Conservation (phyloP, 2,797 vertebrate genomes). For the Coregonus suidteri region DNA sequence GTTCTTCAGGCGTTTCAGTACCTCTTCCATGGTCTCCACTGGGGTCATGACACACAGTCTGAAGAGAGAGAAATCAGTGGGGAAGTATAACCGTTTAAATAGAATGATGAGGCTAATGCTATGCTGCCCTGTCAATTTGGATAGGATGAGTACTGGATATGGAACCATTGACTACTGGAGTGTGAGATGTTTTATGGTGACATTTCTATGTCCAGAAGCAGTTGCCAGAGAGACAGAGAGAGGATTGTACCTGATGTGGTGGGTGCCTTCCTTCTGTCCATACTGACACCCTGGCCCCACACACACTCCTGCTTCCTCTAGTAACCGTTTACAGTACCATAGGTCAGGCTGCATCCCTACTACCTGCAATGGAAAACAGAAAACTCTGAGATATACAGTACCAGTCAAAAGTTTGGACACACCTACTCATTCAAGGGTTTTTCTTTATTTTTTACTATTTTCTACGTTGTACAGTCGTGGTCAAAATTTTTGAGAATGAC, state of each 20-base stretch:
- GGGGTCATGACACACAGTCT: constrained; percentile 58
- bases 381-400: background rate
- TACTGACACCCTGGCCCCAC: constrained; percentile 61
- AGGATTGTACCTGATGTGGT: constrained; percentile 74
- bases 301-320: constrained; percentile 73
- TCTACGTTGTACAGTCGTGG: too few species aligned
- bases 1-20: constrained; percentile 55
- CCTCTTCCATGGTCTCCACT: constrained; percentile 49
- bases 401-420: too few species aligned
- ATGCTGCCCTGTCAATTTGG: too few species aligned
- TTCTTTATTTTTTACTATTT: too few species aligned
- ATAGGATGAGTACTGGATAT: too few species aligned
- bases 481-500: too few species aligned
- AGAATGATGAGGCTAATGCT: too few species aligned
- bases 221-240: background rate
- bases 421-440: too few species aligned
- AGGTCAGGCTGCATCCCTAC: constrained; percentile 66
- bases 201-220: too few species aligned
- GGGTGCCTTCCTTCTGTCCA: constrained; percentile 65
- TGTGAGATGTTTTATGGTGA: too few species aligned
- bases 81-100: too few species aligned
- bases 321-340: constrained; percentile 71
- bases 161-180: too few species aligned
- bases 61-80: constrained; percentile 10
- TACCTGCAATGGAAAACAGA: constrained; percentile 53